A percentile compares a stretch with the other conserved stretches of the same genome.
phyloP scores from a whole-genome alignment of 2,888 invertebrate genomes.

The Cataglyphis livida region DNA sequence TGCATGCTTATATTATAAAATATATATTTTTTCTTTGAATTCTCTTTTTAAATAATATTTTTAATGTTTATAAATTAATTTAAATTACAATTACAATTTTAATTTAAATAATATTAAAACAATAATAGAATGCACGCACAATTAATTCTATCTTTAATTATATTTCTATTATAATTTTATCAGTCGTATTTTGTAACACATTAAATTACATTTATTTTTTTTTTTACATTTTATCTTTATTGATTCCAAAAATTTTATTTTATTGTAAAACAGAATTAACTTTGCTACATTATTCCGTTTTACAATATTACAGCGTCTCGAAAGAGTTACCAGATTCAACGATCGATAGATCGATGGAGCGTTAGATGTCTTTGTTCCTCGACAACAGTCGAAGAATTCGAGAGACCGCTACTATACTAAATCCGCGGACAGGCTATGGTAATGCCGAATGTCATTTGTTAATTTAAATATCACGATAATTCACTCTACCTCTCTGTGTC shows the following conservation, averaged over 20 bases:
- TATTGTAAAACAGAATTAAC: not conserved
- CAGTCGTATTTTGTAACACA: not conserved
- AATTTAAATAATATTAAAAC: not conserved
- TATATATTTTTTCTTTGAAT: not conserved
- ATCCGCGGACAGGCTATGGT: slow-evolving; percentile 79
- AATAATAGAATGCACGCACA: no score
- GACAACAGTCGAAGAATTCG: slow-evolving; percentile 73
- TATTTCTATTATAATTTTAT: not conserved
- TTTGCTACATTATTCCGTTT: not conserved
- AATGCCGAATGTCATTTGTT: slow-evolving; percentile 84
- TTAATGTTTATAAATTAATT: not conserved
- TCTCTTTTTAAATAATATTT: not conserved
- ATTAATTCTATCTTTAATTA: not conserved
- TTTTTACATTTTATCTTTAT: not conserved
- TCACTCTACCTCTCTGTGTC: slow-evolving; percentile 78
- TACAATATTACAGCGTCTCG: not conserved
- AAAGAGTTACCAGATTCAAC: not conserved
- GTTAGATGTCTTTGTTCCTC: slow-evolving; percentile 72
- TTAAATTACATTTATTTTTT: not conserved
- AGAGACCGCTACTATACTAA: slow-evolving; percentile 74
- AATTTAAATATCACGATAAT: slow-evolving; percentile 84
- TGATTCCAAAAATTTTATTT: not conserved
- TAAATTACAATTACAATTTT: not conserved
- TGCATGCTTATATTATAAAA: not conserved
- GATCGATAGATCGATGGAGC: slow-evolving; percentile 16